These are phyloP conservation scores for Amaurobius ferox DNA, from an alignment of 2,888 invertebrate genomes.

Conservation along the genomic window DNA sequence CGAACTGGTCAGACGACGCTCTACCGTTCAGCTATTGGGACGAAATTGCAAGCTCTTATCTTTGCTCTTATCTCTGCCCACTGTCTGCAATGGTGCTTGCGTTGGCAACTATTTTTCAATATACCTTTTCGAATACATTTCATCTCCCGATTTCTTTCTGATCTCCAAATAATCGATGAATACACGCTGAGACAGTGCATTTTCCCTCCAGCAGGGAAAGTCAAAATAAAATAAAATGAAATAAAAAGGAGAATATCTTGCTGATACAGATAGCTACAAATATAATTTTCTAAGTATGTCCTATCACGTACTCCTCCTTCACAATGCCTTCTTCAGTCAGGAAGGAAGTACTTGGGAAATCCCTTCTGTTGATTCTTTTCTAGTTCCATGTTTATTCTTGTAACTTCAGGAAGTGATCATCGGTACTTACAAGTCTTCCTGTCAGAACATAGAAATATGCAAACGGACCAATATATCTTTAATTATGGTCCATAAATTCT, in stretches of 20 bases:
- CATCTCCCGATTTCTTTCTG: background rate
- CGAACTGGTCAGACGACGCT: no score
- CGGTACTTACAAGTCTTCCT: background rate
- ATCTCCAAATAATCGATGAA: background rate
- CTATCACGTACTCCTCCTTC: background rate
- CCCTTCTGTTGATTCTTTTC: background rate
- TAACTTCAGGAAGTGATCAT: background rate
- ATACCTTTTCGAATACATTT: background rate
- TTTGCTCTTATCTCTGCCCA: no score
- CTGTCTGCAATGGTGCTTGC: no score
- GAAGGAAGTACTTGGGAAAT: conserved; percentile 1
- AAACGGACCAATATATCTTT: no score
- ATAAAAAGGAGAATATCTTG: background rate
- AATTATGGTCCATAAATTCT: no score
- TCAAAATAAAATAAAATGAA: conserved; percentile 4
- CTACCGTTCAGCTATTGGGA: no score
- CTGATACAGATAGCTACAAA: conserved; percentile 16
- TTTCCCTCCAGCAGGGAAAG: background rate
- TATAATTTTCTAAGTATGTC: conserved; percentile 11
- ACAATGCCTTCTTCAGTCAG: conserved; percentile 6
- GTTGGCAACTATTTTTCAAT: no score
- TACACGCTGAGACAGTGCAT: background rate
- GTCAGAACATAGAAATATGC: background rate
- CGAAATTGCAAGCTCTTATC: no score
- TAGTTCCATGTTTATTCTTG: background rate